These are phyloP conservation scores for Lindbergichthys nudifrons DNA, from an alignment of 2,797 vertebrate species.

Conservation along the genomic window DNA sequence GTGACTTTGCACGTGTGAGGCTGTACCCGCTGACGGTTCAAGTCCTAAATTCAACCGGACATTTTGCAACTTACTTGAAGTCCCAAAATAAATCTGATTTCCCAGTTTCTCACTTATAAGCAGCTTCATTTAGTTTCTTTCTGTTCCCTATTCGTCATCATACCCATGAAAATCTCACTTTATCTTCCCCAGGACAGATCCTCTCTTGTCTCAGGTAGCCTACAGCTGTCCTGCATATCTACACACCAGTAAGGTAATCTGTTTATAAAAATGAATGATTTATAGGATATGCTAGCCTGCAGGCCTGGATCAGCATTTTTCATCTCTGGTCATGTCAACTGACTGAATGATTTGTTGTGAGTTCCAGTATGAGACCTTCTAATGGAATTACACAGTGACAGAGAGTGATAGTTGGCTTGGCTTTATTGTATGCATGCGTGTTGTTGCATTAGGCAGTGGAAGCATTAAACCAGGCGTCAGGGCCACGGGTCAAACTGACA, in stretches of 20 bases:
- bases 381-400: constrained; percentile 22
- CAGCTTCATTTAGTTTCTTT: neutral
- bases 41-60: neutral
- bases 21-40: neutral
- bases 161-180: neutral
- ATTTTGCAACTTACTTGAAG: neutral
- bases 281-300: neutral
- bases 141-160: neutral
- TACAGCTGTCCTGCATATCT: neutral
- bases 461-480: neutral
- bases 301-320: constrained; percentile 6
- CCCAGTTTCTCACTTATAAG: neutral
- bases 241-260: constrained; percentile 21
- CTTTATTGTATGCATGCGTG: neutral
- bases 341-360: constrained; percentile 1
- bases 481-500: neutral
- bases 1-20: constrained; percentile 5
- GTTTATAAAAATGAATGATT: constrained; percentile 42
- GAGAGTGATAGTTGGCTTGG: too few species aligned
- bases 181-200: constrained; percentile 8
- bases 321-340: neutral
- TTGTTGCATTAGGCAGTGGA: neutral
- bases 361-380: neutral
- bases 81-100: constrained; percentile 4
- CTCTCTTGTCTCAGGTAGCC: neutral